A percentile compares a stretch with the other conserved stretches of the same genome.
Evolutionary conservation across 2,888 invertebrate species (phyloP).

Genomic region (Caenorhabditis sp.): DNA sequence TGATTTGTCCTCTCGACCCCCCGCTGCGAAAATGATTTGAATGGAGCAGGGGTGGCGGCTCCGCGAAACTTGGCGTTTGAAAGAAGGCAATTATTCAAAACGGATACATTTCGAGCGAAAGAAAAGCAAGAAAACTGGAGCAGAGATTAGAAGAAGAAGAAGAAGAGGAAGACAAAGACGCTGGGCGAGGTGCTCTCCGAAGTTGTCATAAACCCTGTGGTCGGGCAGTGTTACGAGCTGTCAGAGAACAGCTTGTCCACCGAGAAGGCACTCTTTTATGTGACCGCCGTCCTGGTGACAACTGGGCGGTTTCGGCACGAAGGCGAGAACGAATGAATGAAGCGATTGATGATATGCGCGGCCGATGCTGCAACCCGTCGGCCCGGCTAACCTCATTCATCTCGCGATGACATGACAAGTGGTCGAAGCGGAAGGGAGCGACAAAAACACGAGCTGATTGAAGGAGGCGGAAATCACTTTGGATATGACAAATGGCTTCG

Average conservation of each 20-base stretch:
- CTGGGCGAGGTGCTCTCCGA: slow-evolving; percentile 2
- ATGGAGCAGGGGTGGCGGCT: slow-evolving; percentile 14
- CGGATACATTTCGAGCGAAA: slow-evolving; percentile 46
- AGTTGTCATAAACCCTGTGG: slow-evolving; percentile 18
- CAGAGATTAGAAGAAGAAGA: slow-evolving; percentile 19
- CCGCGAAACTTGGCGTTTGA: slow-evolving; percentile 32
- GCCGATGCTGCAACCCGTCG: slow-evolving; percentile 38
- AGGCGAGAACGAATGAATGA: slow-evolving; percentile 45
- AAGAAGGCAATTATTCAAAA: slow-evolving; percentile 53
- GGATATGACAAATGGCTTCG: slow-evolving; percentile 35
- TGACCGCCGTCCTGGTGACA: slow-evolving; percentile 51
- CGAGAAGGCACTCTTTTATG: slow-evolving; percentile 39
- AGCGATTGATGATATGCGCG: slow-evolving; percentile 55
- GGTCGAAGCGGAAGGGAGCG: slow-evolving; percentile 24
- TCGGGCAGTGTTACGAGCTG: slow-evolving; percentile 23
- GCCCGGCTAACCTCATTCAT: slow-evolving; percentile 51
- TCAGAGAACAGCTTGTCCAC: slow-evolving; percentile 35
- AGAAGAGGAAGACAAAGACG: no score
- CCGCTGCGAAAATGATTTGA: slow-evolving; percentile 53
- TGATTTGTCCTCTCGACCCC: slow-evolving; percentile 24
- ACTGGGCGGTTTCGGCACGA: slow-evolving; percentile 45
- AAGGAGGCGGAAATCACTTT: slow-evolving; percentile 19
- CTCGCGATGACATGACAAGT: slow-evolving; percentile 50
- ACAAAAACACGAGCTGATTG: slow-evolving; percentile 30
- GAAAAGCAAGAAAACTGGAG: not conserved